Evolutionary conservation across 2,888 invertebrate species (phyloP), one percentile per base, ranked within the genome.

Genomic region (Trichogramma dendrolimi): DNA sequence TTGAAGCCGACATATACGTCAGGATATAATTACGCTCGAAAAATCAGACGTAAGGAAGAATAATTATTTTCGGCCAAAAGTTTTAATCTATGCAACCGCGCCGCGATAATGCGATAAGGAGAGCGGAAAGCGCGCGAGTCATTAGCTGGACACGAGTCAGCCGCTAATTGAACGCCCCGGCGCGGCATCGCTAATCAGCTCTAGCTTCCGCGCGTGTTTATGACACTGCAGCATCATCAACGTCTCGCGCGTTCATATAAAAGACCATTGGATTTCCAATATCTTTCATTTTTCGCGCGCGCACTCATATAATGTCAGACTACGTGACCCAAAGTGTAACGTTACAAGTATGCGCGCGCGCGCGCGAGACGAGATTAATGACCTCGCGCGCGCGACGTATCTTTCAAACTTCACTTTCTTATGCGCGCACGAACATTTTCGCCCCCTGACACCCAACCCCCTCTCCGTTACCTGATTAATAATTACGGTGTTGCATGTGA

Each of bases 111-210:
- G 50, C 50, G 50, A 44, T 58, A 58, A 58, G 44, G 40, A 44
- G 27, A 41, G 43, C 38, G 27, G 50, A 44, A 58, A 47, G 49
- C 44, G 58, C 50, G n/a, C 51, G 55, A 41, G 52, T 58, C 58
- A 58, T 58, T 58, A 58, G 58, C 46, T 50, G 44, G 10, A 27
- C 57, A 43, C 46, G 41, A n/a, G 40, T 52, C 39, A 5, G 6
- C 50, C 14, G 58, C 58, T 58, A 58, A 58, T 58, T 58, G 58
- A 58, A 46, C 58, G 58, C 52, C 14, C 14, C 14, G 14, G 1
- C 14, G 14, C 14, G 27, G 27, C 27, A 2, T 27, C 27, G 52
- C 52, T 58, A 58, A 58, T 58, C 51, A 58, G 40, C 58, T 47
- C 44, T 6, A 5, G 46, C 6, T 8, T 40, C 41, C 39, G 47